These are phyloP conservation scores for Xiphias gladius DNA, from an alignment of 2,113 vertebrate species.

Conservation along the genomic window DNA sequence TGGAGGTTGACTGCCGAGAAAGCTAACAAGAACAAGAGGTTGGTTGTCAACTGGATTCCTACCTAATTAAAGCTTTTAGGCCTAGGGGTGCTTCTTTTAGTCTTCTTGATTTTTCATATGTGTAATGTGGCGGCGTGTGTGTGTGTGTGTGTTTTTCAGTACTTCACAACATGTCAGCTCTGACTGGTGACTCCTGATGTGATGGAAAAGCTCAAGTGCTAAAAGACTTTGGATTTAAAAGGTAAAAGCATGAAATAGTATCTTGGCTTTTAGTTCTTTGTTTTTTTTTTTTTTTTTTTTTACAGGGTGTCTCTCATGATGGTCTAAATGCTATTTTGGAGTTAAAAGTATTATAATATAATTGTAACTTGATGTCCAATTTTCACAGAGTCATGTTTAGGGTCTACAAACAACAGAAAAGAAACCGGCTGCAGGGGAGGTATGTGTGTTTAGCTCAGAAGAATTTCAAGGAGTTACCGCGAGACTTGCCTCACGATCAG, in stretches of 20 bases:
- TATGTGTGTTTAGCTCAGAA: constrained; percentile 66
- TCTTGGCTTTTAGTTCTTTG: accelerated
- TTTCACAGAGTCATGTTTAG: constrained; percentile 88
- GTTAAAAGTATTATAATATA: neutral
- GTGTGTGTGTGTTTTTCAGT: constrained; percentile 74
- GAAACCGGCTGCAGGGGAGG: constrained; percentile 95
- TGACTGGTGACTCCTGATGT: constrained; percentile 88
- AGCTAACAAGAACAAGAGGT: neutral
- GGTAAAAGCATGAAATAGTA: constrained; percentile 61
- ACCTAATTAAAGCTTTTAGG: neutral
- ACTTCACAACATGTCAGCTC: constrained; percentile 87
- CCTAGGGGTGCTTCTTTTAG: neutral
- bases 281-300: too few species aligned
- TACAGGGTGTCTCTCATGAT: neutral
- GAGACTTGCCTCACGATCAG: too few species aligned
- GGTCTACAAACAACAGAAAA: constrained; percentile 87
- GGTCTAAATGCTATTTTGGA: neutral
- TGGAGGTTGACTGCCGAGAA: neutral
- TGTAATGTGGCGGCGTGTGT: too few species aligned
- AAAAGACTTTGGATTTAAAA: constrained; percentile 92
- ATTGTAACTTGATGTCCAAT: neutral
- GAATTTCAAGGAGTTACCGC: neutral
- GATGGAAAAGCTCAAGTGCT: constrained; percentile 85
- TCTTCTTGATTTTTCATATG: neutral
- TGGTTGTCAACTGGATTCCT: neutral